These are phyloP conservation scores for Oscheius myriophilus DNA, from an alignment of 2,888 invertebrate genomes.

Conservation along the genomic window DNA sequence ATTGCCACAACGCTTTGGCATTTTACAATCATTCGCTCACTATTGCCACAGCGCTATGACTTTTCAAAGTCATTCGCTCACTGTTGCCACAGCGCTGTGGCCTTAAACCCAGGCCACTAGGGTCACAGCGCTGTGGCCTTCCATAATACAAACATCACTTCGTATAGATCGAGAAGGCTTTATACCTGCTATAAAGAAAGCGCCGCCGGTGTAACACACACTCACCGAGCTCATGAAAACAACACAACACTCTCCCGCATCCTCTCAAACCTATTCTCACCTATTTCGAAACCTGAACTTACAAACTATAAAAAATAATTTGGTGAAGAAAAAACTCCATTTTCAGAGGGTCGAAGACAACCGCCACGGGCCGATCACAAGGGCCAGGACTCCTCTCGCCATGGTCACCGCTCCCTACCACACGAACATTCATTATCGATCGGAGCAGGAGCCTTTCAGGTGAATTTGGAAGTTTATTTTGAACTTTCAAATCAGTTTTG, in stretches of 20 bases:
- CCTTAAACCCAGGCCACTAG: constrained; percentile 7
- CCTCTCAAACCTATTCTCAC: background rate
- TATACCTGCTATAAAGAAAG: constrained; percentile 8
- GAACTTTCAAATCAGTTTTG: background rate
- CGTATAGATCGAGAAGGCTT: background rate
- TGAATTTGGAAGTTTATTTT: no score
- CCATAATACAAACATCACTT: background rate
- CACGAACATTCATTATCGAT: constrained; percentile 64
- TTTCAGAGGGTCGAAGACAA: constrained; percentile 46
- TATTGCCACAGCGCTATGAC: no score
- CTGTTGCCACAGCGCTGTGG: no score
- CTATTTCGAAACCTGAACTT: background rate
- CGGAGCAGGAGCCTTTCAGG: constrained; percentile 37
- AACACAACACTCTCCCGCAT: background rate
- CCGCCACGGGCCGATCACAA: constrained; percentile 18
- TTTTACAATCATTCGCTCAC: no score
- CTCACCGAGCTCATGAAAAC: background rate
- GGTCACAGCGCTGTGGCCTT: background rate
- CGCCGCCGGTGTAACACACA: background rate
- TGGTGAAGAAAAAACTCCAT: background rate
- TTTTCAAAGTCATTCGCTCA: no score
- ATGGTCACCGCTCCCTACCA: constrained; percentile 67
- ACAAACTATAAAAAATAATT: background rate
- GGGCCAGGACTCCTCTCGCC: constrained; percentile 62
- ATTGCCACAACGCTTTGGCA: no score